A percentile compares a stretch with the other conserved stretches of the same genome.
phyloP scores from a whole-genome alignment of 1,140 invertebrate species.

The Laodelphax striatellus region DNA sequence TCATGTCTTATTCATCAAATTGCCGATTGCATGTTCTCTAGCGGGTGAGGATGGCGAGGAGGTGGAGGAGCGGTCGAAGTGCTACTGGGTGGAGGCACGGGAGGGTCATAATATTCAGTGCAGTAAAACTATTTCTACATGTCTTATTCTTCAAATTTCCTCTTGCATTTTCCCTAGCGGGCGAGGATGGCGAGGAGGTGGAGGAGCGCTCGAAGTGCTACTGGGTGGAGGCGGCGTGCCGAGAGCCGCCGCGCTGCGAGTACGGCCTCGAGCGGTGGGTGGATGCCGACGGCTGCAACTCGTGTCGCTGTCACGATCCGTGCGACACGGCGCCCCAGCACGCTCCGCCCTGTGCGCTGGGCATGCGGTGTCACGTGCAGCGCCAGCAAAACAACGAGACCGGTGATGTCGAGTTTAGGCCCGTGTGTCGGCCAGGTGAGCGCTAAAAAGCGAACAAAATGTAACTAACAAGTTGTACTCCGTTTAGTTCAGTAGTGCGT shows the following conservation, averaged over 20 bases:
- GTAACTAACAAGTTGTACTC: no score
- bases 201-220: slow-evolving; percentile 32
- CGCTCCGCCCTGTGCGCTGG: slow-evolving; percentile 39
- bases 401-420: slow-evolving; percentile 33
- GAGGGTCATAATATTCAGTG: no score
- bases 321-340: slow-evolving; percentile 40
- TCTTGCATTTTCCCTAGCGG: no score
- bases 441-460: slow-evolving; percentile 1
- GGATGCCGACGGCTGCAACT: slow-evolving; percentile 49
- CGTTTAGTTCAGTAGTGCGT: no score
- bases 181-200: no score
- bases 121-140: no score
- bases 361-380: slow-evolving; percentile 54
- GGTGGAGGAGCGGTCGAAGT: no score
- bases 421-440: slow-evolving; percentile 52
- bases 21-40: no score
- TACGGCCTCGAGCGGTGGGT: slow-evolving; percentile 63
- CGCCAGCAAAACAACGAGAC: slow-evolving; percentile 32
- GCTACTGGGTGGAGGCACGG: no score
- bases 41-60: no score
- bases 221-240: slow-evolving; percentile 43
- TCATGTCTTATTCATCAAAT: no score
- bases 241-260: slow-evolving; percentile 45
- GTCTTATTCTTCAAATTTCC: no score
- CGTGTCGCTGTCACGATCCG: slow-evolving; percentile 67